Conservation (phyloP, 1,140 invertebrate genomes). For the Teleogryllus occipitalis region DNA sequence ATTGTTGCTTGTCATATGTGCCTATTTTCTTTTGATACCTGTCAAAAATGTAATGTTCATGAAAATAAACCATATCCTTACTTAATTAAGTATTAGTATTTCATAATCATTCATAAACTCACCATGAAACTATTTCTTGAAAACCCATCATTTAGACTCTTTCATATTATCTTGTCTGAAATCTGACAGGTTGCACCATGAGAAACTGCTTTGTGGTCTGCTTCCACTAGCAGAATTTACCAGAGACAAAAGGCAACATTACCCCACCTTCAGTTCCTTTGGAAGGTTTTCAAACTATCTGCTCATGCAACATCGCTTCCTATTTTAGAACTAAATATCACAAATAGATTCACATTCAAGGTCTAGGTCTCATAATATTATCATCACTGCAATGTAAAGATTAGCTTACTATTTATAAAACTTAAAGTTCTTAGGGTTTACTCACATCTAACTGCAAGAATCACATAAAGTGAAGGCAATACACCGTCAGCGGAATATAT, state of each 20-base stretch:
- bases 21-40: conserved; percentile 93
- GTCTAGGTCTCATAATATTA: not conserved
- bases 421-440: not conserved
- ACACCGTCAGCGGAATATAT: not conserved
- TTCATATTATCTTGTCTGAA: not conserved
- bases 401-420: not conserved
- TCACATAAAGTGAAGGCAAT: not conserved
- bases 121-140: not conserved
- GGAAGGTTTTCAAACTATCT: not conserved
- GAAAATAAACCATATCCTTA: not conserved
- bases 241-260: too few relatives aligned
- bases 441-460: not conserved
- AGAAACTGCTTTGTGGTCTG: too few relatives aligned
- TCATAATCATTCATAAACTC: not conserved
- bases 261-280: too few relatives aligned
- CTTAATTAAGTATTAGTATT: too few relatives aligned
- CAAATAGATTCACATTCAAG: not conserved
- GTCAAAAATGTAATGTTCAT: conserved; percentile 19
- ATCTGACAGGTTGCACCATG: not conserved
- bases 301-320: not conserved
- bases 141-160: not conserved
- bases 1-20: conserved; percentile 91
- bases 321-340: not conserved
- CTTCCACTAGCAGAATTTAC: too few relatives aligned
- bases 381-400: not conserved